Conservation (phyloP, 2,797 vertebrate species). For the Eidolon dupreanum region DNA sequence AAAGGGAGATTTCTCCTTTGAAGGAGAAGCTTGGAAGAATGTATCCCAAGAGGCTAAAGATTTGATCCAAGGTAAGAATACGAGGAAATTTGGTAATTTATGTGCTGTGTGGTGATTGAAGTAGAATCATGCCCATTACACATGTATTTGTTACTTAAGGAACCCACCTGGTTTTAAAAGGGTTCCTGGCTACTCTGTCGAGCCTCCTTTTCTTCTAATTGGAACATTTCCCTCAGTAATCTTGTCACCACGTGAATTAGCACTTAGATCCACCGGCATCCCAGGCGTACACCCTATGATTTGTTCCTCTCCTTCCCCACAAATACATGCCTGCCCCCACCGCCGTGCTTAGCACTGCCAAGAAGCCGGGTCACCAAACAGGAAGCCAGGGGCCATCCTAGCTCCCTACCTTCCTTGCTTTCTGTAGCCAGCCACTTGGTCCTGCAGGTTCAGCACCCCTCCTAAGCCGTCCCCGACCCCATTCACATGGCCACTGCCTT, state of each 20-base stretch:
- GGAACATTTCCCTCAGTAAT: neutral
- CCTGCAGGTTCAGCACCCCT: accelerated
- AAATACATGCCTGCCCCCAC: neutral
- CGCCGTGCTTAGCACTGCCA: neutral
- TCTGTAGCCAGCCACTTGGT: neutral
- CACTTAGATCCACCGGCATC: neutral
- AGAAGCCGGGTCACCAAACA: neutral
- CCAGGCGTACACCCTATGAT: neutral
- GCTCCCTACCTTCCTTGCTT: accelerated
- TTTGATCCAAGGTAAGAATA: slow-evolving; percentile 93
- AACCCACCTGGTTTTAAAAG: neutral
- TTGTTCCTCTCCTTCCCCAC: neutral
- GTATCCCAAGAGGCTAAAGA: slow-evolving; percentile 98
- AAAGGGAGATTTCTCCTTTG: slow-evolving; percentile 97
- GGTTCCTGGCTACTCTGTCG: too few species aligned
- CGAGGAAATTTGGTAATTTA: neutral
- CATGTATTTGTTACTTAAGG: neutral
- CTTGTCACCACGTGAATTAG: too few species aligned
- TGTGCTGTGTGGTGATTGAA: neutral
- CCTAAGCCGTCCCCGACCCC: accelerated
- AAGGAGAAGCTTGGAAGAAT: slow-evolving; percentile 97
- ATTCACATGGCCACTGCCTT: accelerated
- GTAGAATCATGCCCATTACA: neutral
- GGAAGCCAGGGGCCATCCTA: accelerated
- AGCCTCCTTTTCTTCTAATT: neutral